Evolutionary conservation across 2,888 invertebrate species (phyloP).

Genomic region (Dryadula phaetusa): DNA sequence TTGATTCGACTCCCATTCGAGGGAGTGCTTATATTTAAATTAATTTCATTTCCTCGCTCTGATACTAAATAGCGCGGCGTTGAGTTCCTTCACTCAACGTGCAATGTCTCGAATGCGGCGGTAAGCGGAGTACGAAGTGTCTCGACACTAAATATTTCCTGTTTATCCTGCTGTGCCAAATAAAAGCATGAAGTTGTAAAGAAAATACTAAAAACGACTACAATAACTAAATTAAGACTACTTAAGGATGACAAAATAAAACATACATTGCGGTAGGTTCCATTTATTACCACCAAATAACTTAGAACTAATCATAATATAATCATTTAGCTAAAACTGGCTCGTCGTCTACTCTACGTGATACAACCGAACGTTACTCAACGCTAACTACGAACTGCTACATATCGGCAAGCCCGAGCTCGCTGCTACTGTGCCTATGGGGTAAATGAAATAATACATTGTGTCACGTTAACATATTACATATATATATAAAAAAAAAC

Average conservation of each 20-base stretch:
- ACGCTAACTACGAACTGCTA: slow-evolving; percentile 60
- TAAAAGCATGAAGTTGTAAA: too few relatives aligned
- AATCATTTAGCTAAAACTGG: slow-evolving; percentile 73
- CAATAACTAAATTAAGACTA: not conserved
- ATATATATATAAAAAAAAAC: not conserved
- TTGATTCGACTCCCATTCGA: too few relatives aligned
- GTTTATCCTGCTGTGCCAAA: too few relatives aligned
- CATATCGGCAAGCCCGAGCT: slow-evolving; percentile 45
- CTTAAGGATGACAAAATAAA: slow-evolving; percentile 50
- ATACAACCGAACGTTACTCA: slow-evolving; percentile 50
- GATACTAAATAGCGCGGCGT: too few relatives aligned
- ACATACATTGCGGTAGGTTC: slow-evolving; percentile 62
- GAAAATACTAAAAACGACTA: not conserved
- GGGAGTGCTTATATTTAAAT: too few relatives aligned
- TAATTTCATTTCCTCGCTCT: too few relatives aligned
- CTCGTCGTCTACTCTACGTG: slow-evolving; percentile 62
- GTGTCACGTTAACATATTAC: not conserved
- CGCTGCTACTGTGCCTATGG: slow-evolving; percentile 6
- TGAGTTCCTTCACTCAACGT: too few relatives aligned
- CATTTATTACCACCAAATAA: slow-evolving; percentile 78
- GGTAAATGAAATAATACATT: slow-evolving; percentile 2
- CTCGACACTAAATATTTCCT: too few relatives aligned
- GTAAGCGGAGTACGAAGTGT: too few relatives aligned
- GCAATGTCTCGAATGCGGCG: too few relatives aligned
- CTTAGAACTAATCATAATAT: slow-evolving; percentile 63